A percentile compares a stretch with the other conserved stretches of the same genome.
phyloP scores from a whole-genome alignment of 2,888 invertebrate species.

The Caenorhabditis becei region DNA sequence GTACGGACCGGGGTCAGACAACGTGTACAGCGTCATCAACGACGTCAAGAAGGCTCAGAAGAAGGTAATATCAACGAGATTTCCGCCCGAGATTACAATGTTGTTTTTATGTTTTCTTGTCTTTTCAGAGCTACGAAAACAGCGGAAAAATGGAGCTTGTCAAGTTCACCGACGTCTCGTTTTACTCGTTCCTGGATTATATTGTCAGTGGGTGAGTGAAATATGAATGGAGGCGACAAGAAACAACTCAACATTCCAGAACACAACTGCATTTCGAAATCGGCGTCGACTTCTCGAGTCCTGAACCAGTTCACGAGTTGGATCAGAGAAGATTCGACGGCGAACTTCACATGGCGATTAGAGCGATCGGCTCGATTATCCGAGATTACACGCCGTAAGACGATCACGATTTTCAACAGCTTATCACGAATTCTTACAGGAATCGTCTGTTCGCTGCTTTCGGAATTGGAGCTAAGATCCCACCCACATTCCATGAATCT shows the following conservation, averaged over 20 bases:
- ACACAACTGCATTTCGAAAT: constrained; percentile 74
- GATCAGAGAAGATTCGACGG: constrained; percentile 69
- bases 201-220: constrained; percentile 71
- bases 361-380: constrained; percentile 77
- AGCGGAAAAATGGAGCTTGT: constrained; percentile 78
- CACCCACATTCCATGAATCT: constrained; percentile 78
- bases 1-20: constrained; percentile 73
- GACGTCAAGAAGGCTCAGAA: constrained; percentile 72
- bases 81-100: neutral
- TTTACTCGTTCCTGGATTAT: constrained; percentile 79
- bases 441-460: constrained; percentile 78
- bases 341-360: constrained; percentile 74
- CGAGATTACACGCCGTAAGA: constrained; percentile 75
- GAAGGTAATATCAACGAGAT: constrained; percentile 54
- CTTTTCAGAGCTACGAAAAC: constrained; percentile 67
- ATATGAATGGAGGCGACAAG: no score
- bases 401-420: neutral
- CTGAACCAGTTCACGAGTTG: constrained; percentile 64
- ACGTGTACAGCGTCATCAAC: constrained; percentile 71
- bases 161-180: constrained; percentile 77
- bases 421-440: constrained; percentile 56
- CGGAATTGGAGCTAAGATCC: constrained; percentile 80
- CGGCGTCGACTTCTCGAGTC: constrained; percentile 68
- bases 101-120: neutral
- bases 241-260: constrained; percentile 52